These are phyloP conservation scores for Oscheius sp. DNA, from an alignment of 2,888 invertebrate species.

Conservation along the genomic window DNA sequence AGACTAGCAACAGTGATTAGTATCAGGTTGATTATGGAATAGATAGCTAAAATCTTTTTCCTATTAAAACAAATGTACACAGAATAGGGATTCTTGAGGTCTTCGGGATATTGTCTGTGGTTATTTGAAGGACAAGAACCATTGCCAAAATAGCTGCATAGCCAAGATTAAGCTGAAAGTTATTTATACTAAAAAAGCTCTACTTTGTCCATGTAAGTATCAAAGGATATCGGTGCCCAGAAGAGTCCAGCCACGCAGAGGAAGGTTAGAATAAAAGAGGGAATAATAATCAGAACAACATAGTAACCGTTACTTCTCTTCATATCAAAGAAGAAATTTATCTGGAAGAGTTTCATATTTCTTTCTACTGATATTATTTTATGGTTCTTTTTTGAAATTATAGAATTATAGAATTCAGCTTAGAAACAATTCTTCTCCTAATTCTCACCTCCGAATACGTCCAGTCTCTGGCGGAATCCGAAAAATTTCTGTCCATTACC, in stretches of 20 bases:
- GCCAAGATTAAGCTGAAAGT: constrained; percentile 22
- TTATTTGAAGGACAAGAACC: constrained; percentile 25
- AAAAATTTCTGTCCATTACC: not conserved
- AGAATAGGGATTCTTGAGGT: constrained; percentile 16
- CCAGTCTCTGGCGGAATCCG: not conserved
- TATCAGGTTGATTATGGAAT: constrained; percentile 4
- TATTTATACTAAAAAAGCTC: not conserved
- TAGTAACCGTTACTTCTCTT: constrained; percentile 9
- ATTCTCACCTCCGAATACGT: not conserved
- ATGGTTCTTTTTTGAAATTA: no score
- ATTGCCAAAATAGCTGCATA: constrained; percentile 22
- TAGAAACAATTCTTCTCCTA: not conserved
- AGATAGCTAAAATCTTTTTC: not conserved
- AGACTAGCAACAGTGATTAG: constrained; percentile 6
- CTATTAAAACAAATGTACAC: not conserved
- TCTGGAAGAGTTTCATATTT: no score
- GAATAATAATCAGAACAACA: constrained; percentile 19
- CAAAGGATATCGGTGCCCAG: constrained; percentile 14
- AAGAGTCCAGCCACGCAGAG: constrained; percentile 18
- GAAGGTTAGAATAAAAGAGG: constrained; percentile 17
- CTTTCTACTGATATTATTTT: no score
- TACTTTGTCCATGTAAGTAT: constrained; percentile 20
- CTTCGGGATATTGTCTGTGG: constrained; percentile 24
- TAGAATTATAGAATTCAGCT: no score
- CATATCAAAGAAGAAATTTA: not conserved